Conservation (phyloP, 2,113 vertebrate genomes). For the Guaruba guarouba region DNA sequence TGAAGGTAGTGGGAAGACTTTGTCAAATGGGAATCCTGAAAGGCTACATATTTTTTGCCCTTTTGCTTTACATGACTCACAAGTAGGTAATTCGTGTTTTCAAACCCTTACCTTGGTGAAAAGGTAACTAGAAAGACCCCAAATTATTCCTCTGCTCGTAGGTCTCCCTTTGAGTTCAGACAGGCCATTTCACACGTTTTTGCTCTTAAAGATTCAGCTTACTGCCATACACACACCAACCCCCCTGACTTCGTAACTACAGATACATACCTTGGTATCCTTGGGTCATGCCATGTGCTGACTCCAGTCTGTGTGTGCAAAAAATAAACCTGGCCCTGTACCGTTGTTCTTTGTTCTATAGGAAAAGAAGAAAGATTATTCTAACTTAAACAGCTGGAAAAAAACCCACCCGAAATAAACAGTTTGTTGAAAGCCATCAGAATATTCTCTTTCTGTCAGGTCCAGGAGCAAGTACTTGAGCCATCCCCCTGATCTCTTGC, state of each 20-base stretch:
- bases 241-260: not conserved
- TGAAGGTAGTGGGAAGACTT: not conserved
- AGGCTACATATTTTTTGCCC: rapidly evolving
- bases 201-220: not conserved
- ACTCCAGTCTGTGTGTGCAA: constrained; percentile 97
- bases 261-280: constrained; percentile 88
- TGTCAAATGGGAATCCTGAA: not conserved
- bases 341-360: constrained; percentile 90
- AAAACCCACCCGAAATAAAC: not conserved
- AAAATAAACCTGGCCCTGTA: constrained; percentile 97
- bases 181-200: not conserved
- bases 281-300: constrained; percentile 96
- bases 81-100: not conserved
- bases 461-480: not conserved
- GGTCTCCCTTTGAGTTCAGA: not conserved
- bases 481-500: not conserved
- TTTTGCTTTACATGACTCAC: not conserved
- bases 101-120: not conserved
- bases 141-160: not conserved
- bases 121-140: not conserved
- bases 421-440: not conserved
- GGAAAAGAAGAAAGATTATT: not conserved
- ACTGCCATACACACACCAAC: not conserved
- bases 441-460: not conserved
- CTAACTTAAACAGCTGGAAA: not conserved